These are phyloP conservation scores for Neoseiulus cucumeris DNA, from an alignment of 1,140 invertebrate genomes.

Conservation along the genomic window DNA sequence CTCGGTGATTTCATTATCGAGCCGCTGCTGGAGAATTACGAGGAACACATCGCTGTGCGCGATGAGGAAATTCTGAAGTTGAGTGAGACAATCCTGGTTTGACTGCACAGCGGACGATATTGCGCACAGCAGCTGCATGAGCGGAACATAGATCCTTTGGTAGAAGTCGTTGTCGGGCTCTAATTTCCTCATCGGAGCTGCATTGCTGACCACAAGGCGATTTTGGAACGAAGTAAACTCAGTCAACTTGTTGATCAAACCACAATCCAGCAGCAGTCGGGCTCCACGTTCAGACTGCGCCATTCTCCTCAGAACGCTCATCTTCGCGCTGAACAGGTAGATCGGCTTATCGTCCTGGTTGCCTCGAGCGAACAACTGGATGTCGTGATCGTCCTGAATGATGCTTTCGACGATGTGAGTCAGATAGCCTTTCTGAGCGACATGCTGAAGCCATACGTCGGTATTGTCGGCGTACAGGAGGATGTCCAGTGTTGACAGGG, in stretches of 20 bases:
- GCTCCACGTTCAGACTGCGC: background rate
- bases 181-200: background rate
- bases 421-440: background rate
- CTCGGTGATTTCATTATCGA: background rate
- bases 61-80: background rate
- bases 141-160: background rate
- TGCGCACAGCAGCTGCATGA: background rate
- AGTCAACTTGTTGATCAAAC: conserved; percentile 3
- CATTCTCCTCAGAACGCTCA: background rate
- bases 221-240: background rate
- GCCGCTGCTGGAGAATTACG: background rate
- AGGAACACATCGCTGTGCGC: conserved; percentile 1
- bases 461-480: background rate
- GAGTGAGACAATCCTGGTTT: background rate
- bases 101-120: background rate
- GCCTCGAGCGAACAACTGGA: background rate
- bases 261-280: background rate
- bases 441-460: background rate
- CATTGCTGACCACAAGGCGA: background rate
- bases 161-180: background rate
- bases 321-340: background rate
- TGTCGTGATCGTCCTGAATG: background rate
- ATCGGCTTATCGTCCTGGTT: background rate
- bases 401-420: background rate
- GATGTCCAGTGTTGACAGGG: background rate